These are phyloP conservation scores for Trochalopteron elliotii DNA, from an alignment of 2,113 vertebrate genomes.

Conservation along the genomic window DNA sequence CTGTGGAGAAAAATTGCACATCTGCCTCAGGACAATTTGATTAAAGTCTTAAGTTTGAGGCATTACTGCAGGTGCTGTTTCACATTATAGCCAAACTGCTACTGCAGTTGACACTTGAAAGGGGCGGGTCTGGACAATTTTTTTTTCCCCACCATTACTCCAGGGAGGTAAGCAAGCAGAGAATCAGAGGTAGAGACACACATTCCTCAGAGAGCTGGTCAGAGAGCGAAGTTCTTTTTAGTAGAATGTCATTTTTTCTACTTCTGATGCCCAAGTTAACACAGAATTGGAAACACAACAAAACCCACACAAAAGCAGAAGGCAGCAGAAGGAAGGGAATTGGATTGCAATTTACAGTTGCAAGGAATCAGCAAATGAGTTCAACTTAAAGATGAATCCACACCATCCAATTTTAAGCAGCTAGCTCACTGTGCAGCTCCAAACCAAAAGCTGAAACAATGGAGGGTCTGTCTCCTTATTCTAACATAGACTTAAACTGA, in stretches of 20 bases:
- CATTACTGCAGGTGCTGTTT: background rate
- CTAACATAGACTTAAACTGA: background rate
- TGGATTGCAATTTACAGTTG: background rate
- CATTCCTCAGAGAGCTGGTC: background rate
- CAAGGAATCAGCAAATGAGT: background rate
- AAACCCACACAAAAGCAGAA: background rate
- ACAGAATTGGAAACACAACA: background rate
- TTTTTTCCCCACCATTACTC: background rate
- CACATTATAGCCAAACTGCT: background rate
- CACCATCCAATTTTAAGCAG: background rate
- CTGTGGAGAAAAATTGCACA: background rate
- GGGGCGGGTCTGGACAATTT: background rate
- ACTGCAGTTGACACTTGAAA: background rate
- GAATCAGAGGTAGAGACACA: background rate
- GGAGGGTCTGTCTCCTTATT: background rate
- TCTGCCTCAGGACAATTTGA: background rate
- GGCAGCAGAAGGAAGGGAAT: background rate
- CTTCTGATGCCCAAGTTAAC: background rate
- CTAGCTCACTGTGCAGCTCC: background rate
- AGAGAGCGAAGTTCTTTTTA: background rate
- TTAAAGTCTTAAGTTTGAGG: background rate
- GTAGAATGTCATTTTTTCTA: accelerated
- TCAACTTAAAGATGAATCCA: background rate
- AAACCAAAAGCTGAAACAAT: background rate
- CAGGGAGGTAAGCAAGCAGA: background rate